Evolutionary conservation across 92 coral and sea anemone species (phyloP), one percentile per base, ranked within the genome.

Genomic region (Heliopora coerulea): DNA sequence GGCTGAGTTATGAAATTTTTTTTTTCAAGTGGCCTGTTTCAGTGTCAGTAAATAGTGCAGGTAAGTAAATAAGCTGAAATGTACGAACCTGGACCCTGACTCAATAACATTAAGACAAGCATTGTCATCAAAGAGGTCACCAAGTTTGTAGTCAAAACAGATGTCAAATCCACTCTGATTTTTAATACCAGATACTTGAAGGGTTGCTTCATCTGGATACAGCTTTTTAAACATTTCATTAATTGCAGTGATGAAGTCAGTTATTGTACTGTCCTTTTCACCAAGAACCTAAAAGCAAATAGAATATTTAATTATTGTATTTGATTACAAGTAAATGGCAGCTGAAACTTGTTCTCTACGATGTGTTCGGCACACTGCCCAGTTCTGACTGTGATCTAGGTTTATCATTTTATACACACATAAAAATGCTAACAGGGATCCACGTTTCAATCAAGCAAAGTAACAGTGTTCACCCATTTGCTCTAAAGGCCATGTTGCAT

Each of bases 101-200:
- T 46, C 52, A 8, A 46, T 46, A 2, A 46, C 15, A 15, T 15
- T 46, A 7, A 46, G 52, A 46, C 17, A 46, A 46, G 52, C 52
- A 46, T 15, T 46, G 52, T 91, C 97, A 59, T 81, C 68, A 26
- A 91, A 54, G 13, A 86, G 73, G 50, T 91, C 97, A 0, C 83
- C 84, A 31, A 83, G 93, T 73, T 70, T 70, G 78, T 91, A 91
- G 75, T 75, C 83, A 40, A 78, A 65, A 4, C 88, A 90, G 35
- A 91, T 62, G 64, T 91, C 97, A 78, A 88, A 91, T 66, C 88
- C 93, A 66, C 83, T 85, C 85, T 88, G 93, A 78, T 91, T 88
- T 65, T 91, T 95, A 27, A 91, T 61, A 19, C 65, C 62, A 3
- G 79, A 75, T 69, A 88, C 75, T 48, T 44, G 59, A 32, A 91